Percentiles rank a stretch among this genome's conserved stretches.
Conservation (phyloP, 2,888 invertebrate genomes). For the Sclerodermus sp. region DNA sequence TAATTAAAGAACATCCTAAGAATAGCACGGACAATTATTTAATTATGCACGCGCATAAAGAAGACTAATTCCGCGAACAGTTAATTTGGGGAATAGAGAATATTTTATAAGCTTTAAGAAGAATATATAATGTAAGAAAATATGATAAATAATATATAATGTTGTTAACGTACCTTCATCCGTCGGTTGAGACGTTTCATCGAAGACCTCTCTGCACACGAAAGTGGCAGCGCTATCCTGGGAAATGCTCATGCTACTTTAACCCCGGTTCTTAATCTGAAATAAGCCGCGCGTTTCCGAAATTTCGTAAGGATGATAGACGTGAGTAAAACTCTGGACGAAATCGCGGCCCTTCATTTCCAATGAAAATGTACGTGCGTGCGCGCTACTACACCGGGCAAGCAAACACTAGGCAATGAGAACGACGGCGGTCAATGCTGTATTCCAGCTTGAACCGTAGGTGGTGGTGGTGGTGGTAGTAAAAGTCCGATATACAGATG, state of each 20-base stretch:
- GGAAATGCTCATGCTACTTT: constrained; percentile 49
- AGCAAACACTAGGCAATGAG: constrained; percentile 33
- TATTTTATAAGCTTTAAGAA: too few relatives aligned
- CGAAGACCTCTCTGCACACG: constrained; percentile 82
- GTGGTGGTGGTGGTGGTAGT: too few relatives aligned
- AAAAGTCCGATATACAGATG: too few relatives aligned
- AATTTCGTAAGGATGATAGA: neutral
- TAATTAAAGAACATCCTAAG: too few relatives aligned
- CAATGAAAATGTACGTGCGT: neutral
- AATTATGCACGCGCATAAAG: too few relatives aligned
- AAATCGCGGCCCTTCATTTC: neutral
- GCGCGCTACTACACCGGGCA: constrained; percentile 15
- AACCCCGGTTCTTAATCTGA: constrained; percentile 2
- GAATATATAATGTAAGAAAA: too few relatives aligned
- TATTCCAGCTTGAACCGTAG: constrained; percentile 39
- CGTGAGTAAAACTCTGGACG: too few relatives aligned
- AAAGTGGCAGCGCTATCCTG: constrained; percentile 61
- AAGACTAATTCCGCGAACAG: too few relatives aligned
- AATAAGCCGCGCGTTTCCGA: constrained; percentile 11
- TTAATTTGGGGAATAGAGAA: too few relatives aligned
- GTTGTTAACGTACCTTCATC: constrained; percentile 70
- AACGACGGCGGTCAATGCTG: constrained; percentile 49
- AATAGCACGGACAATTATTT: too few relatives aligned
- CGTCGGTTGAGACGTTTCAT: constrained; percentile 81
- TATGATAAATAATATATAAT: too few relatives aligned